Base-by-base conservation (phyloP, 2,888 invertebrate genomes). In the Glyphotaelius pellucidus region DNA sequence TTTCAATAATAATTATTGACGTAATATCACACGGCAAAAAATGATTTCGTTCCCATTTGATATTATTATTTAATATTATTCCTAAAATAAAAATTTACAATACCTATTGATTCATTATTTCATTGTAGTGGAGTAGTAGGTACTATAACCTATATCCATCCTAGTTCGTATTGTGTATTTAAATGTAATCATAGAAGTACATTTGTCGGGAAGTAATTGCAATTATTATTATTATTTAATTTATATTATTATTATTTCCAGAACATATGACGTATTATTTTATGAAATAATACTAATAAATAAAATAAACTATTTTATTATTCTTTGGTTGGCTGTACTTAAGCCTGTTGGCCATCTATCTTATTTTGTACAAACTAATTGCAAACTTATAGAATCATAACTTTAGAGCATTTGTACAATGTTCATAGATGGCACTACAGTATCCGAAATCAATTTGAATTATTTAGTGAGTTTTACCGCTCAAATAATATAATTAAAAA, bases 371-470 rank as follows among this genome's bases (percentile, higher is more conserved):
- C 25, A n/a, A 67, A 67, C 67, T 67, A 67, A 7, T 67, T 25
- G 25, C 25, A 25, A 25, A n/a, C 25, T n/a, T 67, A 7, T n/a
- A 9, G 7, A 67, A 2, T 12, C 42, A 12, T 38, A 0, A 11
- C 38, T 38, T 38, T 38, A 25, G 67, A 67, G 25, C 0, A 7
- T 67, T 67, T 25, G 4, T 25, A 47, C 42, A 47, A 42, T 86
- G n/a, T 86, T n/a, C 42, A 47, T 31, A 86, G 86, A 86, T 86
- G 86, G 86, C 86, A 42, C 30, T 86, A 47, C 2, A 47, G 67
- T 67, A n/a, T 67, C 67, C 67, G n/a, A 67, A 67, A 67, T 67
- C 25, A 67, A 67, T 19, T 4, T 19, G 1, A 42, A 52, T 25
- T 67, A 67, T 67, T 67, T 9, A 25, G 25, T 25, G 19, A 25